Evolutionary conservation across 2,113 vertebrate species (phyloP), one percentile per base, ranked within the genome.

Genomic region (Argyrosomus japonicus): DNA sequence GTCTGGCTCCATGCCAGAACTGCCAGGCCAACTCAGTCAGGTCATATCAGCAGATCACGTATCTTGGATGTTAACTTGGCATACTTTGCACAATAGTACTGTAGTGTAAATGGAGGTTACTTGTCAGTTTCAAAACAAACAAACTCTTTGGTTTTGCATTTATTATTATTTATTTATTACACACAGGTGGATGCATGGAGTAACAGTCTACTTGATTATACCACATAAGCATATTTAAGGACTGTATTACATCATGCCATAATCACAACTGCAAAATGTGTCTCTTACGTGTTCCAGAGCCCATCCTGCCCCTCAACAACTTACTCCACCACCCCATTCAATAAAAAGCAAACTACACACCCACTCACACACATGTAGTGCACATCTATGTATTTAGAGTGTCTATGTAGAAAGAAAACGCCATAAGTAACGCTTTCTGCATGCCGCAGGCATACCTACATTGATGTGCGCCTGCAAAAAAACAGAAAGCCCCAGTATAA

Each of bases 61-160:
- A 19, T 58, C 15, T 47, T 45, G 15, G 8, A 71, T 71, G 51
- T 36, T 57, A 57, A 57, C 27, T 72, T 58, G 69, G 53, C 14
- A 56, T 12, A 25, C 63, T 65, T 65, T 43, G 21, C 21, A 25
- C 40, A n/a, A 45, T 23, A 45, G 32, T 14, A 14, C 40, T 45
- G 36, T 6, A 45, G 36, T 14, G 36, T 23, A n/a, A 40, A 43
- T n/a, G 36, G 10, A 13, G 21, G 61, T n/a, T 40, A 63, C 10
- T 10, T n/a, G 36, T 45, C 32, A 63, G 18, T 45, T 45, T 45
- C 11, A 64, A 23, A 40, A 10, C 32, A 21, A 21, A 21, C 15
- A 32, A 17, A 40, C 18, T 36, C 27, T 29, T 60, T 61, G 7
- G 1, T 19, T 19, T 8, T 51, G 6, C 48, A 50, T 18, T 19